Evolutionary conservation across 2,113 vertebrate genomes (phyloP).

Genomic region (Nannobrachium achirus): DNA sequence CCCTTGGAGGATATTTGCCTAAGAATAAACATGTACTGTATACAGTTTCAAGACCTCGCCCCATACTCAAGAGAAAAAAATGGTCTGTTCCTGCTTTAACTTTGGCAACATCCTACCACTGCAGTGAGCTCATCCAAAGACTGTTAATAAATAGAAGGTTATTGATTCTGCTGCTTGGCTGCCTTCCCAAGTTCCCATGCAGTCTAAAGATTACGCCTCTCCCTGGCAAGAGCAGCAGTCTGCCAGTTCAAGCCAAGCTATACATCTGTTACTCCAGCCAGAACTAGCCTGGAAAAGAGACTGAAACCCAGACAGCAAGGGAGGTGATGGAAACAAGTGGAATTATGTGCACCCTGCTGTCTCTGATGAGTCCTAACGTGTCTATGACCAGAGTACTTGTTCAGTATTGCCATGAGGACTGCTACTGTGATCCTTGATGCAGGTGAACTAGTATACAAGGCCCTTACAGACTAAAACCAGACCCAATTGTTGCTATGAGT

Average conservation of each 20-base stretch:
- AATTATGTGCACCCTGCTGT: conserved; percentile 6
- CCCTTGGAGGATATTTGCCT: conserved; percentile 22
- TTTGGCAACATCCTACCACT: conserved; percentile 60
- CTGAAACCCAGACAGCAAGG: conserved; percentile 16
- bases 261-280: conserved; percentile 23
- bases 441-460: neutral
- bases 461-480: too few relatives aligned
- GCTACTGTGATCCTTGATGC: too few relatives aligned
- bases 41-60: conserved; percentile 56
- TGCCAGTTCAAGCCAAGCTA: conserved; percentile 41
- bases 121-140: conserved; percentile 75
- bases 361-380: neutral
- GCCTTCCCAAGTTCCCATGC: conserved; percentile 59
- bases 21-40: conserved; percentile 56
- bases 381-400: neutral
- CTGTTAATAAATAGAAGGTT: conserved; percentile 77
- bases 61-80: conserved; percentile 38
- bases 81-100: conserved; percentile 70
- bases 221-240: conserved; percentile 57
- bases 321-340: neutral
- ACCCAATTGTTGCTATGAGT: neutral
- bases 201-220: conserved; percentile 70
- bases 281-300: conserved; percentile 25
- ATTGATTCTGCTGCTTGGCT: conserved; percentile 77
- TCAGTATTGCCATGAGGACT: too few relatives aligned